Percentiles rank a stretch among this genome's conserved stretches.
Conservation (phyloP, 2,797 vertebrate species). For the Ptychobarbus kaznakovi region DNA sequence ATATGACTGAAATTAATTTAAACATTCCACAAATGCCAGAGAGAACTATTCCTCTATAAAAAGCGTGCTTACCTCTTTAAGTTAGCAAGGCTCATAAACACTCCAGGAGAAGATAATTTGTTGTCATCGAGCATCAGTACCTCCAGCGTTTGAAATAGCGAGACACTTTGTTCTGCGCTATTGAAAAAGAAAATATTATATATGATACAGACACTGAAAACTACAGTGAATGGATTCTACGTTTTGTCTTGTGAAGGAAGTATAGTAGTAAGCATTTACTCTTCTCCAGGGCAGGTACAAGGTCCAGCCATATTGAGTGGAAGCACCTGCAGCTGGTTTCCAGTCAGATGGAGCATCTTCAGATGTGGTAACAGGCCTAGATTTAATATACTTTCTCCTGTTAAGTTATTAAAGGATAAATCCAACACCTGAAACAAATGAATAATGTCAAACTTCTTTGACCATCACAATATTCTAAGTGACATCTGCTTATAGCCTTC, state of each 20-base stretch:
- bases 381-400: conserved; percentile 71
- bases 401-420: conserved; percentile 86
- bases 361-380: conserved; percentile 79
- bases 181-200: conserved; percentile 19
- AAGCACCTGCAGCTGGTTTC: conserved; percentile 81
- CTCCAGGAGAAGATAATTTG: conserved; percentile 74
- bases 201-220: not conserved
- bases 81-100: conserved; percentile 81
- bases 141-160: conserved; percentile 80
- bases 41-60: not conserved
- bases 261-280: conserved; percentile 33
- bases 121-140: conserved; percentile 87
- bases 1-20: not conserved
- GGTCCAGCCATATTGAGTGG: conserved; percentile 74
- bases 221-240: not conserved
- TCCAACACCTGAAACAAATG: conserved; percentile 80
- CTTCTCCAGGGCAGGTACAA: conserved; percentile 49
- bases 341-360: conserved; percentile 83
- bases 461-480: not conserved
- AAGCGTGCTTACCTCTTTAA: conserved; percentile 77
- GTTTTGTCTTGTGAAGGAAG: not conserved
- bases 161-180: conserved; percentile 53
- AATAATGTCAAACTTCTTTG: conserved; percentile 19
- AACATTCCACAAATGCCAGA: not conserved
- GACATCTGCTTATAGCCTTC: not conserved